Evolutionary conservation across 2,113 vertebrate species (phyloP).

Genomic region (Rhynchomys soricoides): DNA sequence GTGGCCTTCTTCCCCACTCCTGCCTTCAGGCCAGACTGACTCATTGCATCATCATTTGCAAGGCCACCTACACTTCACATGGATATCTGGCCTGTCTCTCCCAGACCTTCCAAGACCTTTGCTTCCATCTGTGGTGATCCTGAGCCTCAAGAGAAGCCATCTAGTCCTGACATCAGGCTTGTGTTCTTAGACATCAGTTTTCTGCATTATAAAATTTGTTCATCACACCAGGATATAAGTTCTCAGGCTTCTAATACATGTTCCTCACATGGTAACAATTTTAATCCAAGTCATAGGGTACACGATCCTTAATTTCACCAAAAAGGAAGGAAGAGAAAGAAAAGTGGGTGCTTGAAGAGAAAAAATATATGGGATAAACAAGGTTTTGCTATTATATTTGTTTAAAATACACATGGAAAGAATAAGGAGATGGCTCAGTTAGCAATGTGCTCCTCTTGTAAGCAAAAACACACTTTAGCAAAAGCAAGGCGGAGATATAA

Average conservation of each 20-base stretch:
- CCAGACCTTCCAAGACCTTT: background rate
- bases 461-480: background rate
- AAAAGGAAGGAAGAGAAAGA: background rate
- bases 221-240: too few relatives aligned
- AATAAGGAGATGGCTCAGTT: background rate
- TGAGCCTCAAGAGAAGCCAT: background rate
- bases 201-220: background rate
- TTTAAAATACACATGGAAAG: background rate
- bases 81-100: background rate
- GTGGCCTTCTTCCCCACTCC: background rate
- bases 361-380: background rate
- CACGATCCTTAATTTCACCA: background rate
- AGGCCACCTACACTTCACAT: background rate
- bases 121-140: background rate
- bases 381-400: background rate
- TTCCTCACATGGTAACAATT: background rate
- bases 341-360: background rate
- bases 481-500: background rate
- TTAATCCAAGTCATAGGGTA: background rate
- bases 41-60: background rate
- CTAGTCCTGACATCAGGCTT: fast-evolving
- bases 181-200: background rate
- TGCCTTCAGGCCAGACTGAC: background rate
- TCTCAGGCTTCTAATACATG: background rate
- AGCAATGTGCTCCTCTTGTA: background rate